phyloP scores from a whole-genome alignment of 2,888 invertebrate genomes.

The Adelognathus sp. region DNA sequence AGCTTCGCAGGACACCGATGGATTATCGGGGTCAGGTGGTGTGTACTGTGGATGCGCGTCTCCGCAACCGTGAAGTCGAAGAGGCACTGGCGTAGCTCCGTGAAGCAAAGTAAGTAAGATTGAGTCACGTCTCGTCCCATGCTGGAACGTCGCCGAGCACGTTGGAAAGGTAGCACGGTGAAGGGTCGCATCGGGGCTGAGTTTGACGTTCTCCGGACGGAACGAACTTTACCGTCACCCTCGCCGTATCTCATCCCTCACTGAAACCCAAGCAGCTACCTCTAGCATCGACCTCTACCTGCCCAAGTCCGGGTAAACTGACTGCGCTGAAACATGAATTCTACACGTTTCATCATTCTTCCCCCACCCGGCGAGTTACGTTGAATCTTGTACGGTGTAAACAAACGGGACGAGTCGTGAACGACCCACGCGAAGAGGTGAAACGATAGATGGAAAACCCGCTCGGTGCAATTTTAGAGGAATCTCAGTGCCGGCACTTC shows the following conservation, averaged over 20 bases:
- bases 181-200: slow-evolving; percentile 11
- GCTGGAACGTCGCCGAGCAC: slow-evolving; percentile 17
- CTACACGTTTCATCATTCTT: neutral
- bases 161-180: slow-evolving; percentile 21
- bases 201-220: slow-evolving; percentile 42
- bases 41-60: slow-evolving; percentile 8
- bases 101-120: slow-evolving; percentile 63
- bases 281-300: neutral
- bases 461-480: neutral
- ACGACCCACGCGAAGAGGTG: neutral
- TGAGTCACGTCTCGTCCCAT: slow-evolving; percentile 62
- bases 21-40: slow-evolving; percentile 65
- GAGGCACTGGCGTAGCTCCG: slow-evolving; percentile 32
- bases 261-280: neutral
- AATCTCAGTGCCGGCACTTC: neutral
- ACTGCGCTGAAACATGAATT: slow-evolving; percentile 5
- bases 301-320: slow-evolving; percentile 14
- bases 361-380: neutral
- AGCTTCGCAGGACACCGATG: slow-evolving; percentile 60
- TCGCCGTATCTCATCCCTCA: neutral
- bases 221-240: slow-evolving; percentile 30
- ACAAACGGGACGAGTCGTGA: neutral
- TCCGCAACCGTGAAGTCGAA: slow-evolving; percentile 42
- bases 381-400: neutral
- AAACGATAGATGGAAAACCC: neutral